Evolutionary conservation across 1,140 invertebrate genomes (phyloP), one percentile per base, ranked within the genome.

Genomic region (Eurosta solidaginis): DNA sequence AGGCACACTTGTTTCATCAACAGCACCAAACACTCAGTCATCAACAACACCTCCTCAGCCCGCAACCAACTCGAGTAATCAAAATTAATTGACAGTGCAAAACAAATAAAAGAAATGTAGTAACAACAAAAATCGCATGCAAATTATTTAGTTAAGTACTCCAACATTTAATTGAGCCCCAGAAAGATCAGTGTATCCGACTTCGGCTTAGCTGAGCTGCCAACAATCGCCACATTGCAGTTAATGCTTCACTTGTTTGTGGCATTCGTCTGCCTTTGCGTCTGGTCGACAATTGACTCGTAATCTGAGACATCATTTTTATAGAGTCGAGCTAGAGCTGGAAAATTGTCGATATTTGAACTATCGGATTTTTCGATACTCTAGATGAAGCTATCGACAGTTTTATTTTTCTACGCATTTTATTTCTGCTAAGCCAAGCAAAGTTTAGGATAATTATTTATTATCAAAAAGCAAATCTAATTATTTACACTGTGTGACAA

Each of bases 71-170:
- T 68, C 59, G 59, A 40, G 33, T 33, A 68, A 68, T 68, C 59
- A 68, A 68, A 68, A 68, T 36, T 68, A 68, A 68, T 68, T 68
- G 59, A 68, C 17, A 68, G 40, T 68, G 27, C 59, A 68, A 36
- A 68, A 68, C 36, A 40, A 68, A 68, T 33, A 40, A 17, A 63
- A 36, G n/a, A 33, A 54, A 54, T 25, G 5, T 9, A 20, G 40
- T 36, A 68, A 68, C n/a, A 68, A 68, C 40, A 68, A 68, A 68
- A 17, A 9, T 36, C 59, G 40, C 33, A 68, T 68, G 59, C 59
- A 68, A 68, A 68, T 68, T 68, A n/a, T n/a, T n/a, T n/a, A 68
- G 59, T 68, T 68, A 68, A 68, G 59, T 68, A 68, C 33, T 68
- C 59, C 40, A 68, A 68, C 59, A 68, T 68, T 68, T 68, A 68